A percentile compares a stretch with the other conserved stretches of the same genome.
phyloP scores from a whole-genome alignment of 2,888 invertebrate species.

The Tachina fera region DNA sequence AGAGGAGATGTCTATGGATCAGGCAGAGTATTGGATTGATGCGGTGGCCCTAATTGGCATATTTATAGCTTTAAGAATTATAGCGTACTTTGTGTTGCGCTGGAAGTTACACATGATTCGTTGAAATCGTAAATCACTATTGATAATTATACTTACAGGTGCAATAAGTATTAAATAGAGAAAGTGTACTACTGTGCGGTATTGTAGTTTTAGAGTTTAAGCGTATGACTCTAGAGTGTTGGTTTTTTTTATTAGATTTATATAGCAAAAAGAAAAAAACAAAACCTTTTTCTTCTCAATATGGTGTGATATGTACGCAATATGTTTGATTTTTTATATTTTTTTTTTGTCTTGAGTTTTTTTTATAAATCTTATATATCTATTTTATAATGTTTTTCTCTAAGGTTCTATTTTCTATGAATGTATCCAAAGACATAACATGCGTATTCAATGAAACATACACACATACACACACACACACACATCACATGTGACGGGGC shows the following conservation, averaged over 20 bases:
- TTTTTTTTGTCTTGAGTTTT: conserved; percentile 26
- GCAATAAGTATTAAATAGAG: conserved; percentile 22
- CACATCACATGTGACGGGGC: conserved; percentile 33
- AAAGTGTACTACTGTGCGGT: conserved; percentile 30
- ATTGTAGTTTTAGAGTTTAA: conserved; percentile 59
- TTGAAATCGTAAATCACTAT: conserved; percentile 73
- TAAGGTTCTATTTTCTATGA: conserved; percentile 41
- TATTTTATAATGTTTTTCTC: conserved; percentile 47
- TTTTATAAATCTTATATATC: conserved; percentile 26
- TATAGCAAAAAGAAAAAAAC: conserved; percentile 24
- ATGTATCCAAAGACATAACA: conserved; percentile 15
- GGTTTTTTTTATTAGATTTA: conserved; percentile 66
- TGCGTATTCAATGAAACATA: background rate
- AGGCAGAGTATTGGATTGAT: conserved; percentile 91
- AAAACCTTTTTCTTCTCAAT: conserved; percentile 66
- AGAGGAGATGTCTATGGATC: conserved; percentile 92
- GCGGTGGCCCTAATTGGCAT: conserved; percentile 91
- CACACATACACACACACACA: background rate
- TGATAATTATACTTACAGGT: conserved; percentile 26
- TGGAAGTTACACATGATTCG: conserved; percentile 88
- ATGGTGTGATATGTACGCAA: conserved; percentile 70
- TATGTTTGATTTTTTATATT: conserved; percentile 55
- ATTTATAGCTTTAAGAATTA: conserved; percentile 90
- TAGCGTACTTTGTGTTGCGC: conserved; percentile 92
- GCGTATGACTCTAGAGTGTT: conserved; percentile 61